Conservation (phyloP, 2,797 vertebrate genomes). For the Pangasius macronema region DNA sequence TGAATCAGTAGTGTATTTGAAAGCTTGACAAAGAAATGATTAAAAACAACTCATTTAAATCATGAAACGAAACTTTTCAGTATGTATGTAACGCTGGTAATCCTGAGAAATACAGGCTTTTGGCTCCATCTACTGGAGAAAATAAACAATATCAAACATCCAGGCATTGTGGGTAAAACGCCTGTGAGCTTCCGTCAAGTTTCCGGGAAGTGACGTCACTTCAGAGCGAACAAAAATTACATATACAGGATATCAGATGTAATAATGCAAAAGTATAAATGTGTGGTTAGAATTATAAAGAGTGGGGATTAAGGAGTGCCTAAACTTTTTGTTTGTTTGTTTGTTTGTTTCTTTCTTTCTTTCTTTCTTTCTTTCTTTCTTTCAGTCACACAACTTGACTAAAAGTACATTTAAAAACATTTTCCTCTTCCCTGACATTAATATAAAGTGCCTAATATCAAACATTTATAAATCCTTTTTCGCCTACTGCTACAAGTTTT, state of each 20-base stretch:
- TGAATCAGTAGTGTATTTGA: not conserved
- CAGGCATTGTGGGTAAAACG: constrained; percentile 18
- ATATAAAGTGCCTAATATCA: not conserved
- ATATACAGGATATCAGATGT: not conserved
- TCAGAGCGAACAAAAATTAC: not conserved
- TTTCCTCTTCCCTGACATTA: not conserved
- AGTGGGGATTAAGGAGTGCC: not conserved
- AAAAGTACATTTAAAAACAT: not conserved
- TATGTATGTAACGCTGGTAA: not conserved
- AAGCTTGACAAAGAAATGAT: not conserved
- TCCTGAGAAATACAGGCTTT: constrained; percentile 46
- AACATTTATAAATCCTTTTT: not conserved
- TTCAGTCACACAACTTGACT: not conserved
- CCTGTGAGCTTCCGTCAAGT: not conserved
- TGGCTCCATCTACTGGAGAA: constrained; percentile 72
- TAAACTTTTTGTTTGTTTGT: not conserved
- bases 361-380: not conserved
- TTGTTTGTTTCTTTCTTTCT: not conserved
- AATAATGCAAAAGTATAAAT: not conserved
- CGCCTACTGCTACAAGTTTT: not conserved
- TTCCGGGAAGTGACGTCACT: constrained; percentile 6
- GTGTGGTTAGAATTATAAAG: not conserved
- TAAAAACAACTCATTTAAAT: not conserved
- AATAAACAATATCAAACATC: not conserved
- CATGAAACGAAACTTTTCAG: not conserved